Percentiles rank a stretch among this genome's conserved stretches.
phyloP scores from a whole-genome alignment of 1,140 invertebrate genomes.

The Pinna nobilis region DNA sequence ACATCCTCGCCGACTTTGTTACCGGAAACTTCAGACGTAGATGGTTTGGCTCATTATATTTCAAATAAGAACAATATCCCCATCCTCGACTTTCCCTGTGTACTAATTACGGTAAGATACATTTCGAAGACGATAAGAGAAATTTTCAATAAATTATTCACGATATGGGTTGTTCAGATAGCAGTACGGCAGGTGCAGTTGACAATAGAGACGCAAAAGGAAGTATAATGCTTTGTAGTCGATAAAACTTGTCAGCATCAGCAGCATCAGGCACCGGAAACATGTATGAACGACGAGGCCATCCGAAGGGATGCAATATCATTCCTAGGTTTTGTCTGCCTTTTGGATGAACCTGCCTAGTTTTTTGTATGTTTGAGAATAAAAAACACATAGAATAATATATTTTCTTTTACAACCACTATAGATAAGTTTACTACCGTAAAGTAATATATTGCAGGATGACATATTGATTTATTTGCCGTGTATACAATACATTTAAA shows the following conservation, averaged over 20 bases:
- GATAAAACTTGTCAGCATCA: conserved; percentile 33
- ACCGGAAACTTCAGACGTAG: background rate
- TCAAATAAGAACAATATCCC: conserved; percentile 38
- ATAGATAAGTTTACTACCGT: background rate
- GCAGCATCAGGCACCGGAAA: conserved; percentile 33
- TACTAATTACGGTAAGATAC: conserved; percentile 33
- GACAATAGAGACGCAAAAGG: conserved; percentile 8
- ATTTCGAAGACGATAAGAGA: conserved; percentile 29
- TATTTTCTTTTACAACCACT: too few relatives aligned
- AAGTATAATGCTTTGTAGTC: conserved; percentile 28
- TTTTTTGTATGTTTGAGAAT: too few relatives aligned
- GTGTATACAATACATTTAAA: background rate
- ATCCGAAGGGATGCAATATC: background rate
- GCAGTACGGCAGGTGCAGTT: conserved; percentile 25
- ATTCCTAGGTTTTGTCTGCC: background rate
- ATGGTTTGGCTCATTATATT: conserved; percentile 30
- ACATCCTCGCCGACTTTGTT: background rate
- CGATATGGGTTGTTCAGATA: conserved; percentile 27
- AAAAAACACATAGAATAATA: too few relatives aligned
- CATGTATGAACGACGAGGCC: conserved; percentile 16
- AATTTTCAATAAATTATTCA: conserved; percentile 39
- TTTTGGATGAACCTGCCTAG: background rate
- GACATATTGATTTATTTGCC: conserved; percentile 1
- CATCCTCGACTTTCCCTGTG: conserved; percentile 27
- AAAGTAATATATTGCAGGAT: background rate